phyloP scores from a whole-genome alignment of 2,797 vertebrate species.

The Eulemur albifrons region DNA sequence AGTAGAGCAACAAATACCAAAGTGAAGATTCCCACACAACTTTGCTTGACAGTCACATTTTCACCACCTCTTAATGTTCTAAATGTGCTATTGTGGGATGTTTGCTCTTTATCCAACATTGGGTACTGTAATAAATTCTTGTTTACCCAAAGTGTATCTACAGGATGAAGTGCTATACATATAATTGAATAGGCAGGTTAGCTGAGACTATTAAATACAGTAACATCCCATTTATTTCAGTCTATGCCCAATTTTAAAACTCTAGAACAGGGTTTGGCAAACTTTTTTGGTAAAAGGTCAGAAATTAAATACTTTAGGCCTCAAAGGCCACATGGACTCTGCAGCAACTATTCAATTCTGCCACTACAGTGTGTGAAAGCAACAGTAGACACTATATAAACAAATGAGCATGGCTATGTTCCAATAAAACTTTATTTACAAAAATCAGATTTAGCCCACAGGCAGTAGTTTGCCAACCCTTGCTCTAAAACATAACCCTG shows the following conservation, averaged over 20 bases:
- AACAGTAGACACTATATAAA: background rate
- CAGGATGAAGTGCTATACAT: background rate
- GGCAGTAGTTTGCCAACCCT: background rate
- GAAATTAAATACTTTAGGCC: background rate
- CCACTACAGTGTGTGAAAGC: background rate
- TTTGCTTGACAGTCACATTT: background rate
- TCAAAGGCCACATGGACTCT: background rate
- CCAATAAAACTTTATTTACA: constrained; percentile 46
- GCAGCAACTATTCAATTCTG: background rate
- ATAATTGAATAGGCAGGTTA: background rate
- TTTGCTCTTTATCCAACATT: background rate
- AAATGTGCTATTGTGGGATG: background rate
- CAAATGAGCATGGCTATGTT: background rate
- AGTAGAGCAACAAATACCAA: background rate
- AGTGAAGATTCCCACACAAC: background rate
- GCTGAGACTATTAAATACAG: background rate
- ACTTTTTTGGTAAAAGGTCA: background rate
- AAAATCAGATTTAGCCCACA: background rate
- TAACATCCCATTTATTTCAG: constrained; percentile 6
- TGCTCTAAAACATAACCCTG: background rate
- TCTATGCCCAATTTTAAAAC: background rate
- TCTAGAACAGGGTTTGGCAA: background rate
- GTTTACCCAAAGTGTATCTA: background rate
- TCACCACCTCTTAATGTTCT: background rate
- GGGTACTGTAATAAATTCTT: constrained; percentile 29